phyloP scores from a whole-genome alignment of 2,888 invertebrate genomes.

The Coleophora deauratella region DNA sequence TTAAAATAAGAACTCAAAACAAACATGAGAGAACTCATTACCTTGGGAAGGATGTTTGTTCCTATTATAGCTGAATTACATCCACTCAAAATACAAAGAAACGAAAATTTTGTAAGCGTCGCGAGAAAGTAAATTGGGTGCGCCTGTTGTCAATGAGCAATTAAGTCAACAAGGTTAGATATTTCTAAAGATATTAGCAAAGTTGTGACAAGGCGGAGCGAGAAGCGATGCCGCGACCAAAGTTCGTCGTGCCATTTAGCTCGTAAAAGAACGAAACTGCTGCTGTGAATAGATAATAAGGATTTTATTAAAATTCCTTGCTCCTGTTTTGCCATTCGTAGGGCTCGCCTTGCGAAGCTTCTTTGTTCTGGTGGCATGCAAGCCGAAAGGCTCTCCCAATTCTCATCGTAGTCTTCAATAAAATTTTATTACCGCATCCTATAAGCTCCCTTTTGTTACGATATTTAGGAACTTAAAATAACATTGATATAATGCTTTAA shows the following conservation, averaged over 20 bases:
- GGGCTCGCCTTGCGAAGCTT: constrained; percentile 35
- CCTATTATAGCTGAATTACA: too few species aligned
- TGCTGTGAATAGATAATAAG: constrained; percentile 68
- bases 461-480: constrained; percentile 18
- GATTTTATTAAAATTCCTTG: constrained; percentile 71
- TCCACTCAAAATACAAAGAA: too few species aligned
- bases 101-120: too few species aligned
- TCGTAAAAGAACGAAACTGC: constrained; percentile 65
- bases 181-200: constrained; percentile 48
- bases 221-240: constrained; percentile 40
- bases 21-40: too few species aligned
- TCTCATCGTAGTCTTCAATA: constrained; percentile 38
- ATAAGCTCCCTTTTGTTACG: constrained; percentile 35
- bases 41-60: too few species aligned
- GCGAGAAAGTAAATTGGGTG: constrained; percentile 18
- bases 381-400: constrained; percentile 41
- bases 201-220: constrained; percentile 40
- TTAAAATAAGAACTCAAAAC: too few species aligned
- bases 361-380: constrained; percentile 55
- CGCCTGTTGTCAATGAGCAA: constrained; percentile 34
- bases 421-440: constrained; percentile 44
- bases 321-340: constrained; percentile 57
- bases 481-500: not conserved
- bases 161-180: constrained; percentile 34
- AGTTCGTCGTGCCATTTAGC: constrained; percentile 45